A percentile compares a stretch with the other conserved stretches of the same genome.
Evolutionary conservation across 2,113 vertebrate genomes (phyloP).

Genomic region (Ceuthmochares aereus): DNA sequence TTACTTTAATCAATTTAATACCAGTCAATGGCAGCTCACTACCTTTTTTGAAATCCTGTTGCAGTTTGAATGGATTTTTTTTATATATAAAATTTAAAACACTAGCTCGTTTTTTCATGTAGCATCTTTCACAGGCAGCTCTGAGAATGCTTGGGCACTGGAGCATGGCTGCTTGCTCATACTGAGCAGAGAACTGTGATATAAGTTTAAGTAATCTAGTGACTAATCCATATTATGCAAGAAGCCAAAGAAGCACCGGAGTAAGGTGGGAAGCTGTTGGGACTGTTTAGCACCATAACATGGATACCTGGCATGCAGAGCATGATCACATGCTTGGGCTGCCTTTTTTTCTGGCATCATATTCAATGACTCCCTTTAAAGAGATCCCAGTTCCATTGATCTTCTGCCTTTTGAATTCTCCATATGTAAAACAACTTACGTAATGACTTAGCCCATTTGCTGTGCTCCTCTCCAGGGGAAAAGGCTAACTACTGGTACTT

Average conservation of each 20-base stretch:
- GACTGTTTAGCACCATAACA: not conserved
- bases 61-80: not conserved
- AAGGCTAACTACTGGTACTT: not conserved
- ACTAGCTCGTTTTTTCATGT: not conserved
- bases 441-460: not conserved
- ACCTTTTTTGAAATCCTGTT: not conserved
- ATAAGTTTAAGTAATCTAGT: not conserved
- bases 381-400: rapidly evolving
- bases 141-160: not conserved
- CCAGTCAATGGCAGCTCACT: not conserved
- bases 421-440: not conserved
- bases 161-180: not conserved
- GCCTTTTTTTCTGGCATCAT: not conserved
- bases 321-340: not conserved
- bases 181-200: not conserved
- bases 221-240: not conserved
- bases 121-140: not conserved
- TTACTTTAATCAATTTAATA: not conserved
- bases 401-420: not conserved
- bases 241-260: not conserved
- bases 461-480: not conserved
- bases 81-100: not conserved
- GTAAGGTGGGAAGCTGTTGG: not conserved
- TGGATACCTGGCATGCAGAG: not conserved
- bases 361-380: not conserved